Conservation (phyloP, 2,888 invertebrate genomes). For the Didymodactylos carnosus region DNA sequence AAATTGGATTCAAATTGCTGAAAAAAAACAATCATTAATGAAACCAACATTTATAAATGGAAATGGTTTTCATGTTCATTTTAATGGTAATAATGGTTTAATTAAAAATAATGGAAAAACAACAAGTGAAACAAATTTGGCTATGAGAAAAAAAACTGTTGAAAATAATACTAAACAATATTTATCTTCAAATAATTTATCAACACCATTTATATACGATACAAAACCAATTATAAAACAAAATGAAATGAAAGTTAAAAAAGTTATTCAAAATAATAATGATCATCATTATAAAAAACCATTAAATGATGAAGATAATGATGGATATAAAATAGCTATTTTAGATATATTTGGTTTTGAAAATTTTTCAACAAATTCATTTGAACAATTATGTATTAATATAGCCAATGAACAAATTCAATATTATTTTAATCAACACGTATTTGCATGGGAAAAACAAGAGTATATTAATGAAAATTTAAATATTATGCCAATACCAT, state of each 20-base stretch:
- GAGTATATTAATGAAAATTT: slow-evolving; percentile 65
- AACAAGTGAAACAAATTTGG: neutral
- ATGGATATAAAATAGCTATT: slow-evolving; percentile 48
- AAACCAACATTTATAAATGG: too few relatives aligned
- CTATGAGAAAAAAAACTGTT: neutral
- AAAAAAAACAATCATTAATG: neutral
- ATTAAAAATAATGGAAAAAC: too few relatives aligned
- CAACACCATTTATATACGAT: neutral
- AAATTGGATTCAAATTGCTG: neutral
- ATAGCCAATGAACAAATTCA: slow-evolving; percentile 66
- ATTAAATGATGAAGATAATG: slow-evolving; percentile 21
- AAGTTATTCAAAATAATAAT: slow-evolving; percentile 16
- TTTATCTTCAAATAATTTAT: neutral
- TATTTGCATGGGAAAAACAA: slow-evolving; percentile 75
- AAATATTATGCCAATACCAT: slow-evolving; percentile 21
- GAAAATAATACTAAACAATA: neutral
- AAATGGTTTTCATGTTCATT: too few relatives aligned
- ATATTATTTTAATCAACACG: slow-evolving; percentile 70
- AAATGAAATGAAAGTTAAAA: neutral
- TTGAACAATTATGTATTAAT: slow-evolving; percentile 71
- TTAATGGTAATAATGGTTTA: too few relatives aligned
- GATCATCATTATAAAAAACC: slow-evolving; percentile 52
- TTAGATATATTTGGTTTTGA: slow-evolving; percentile 80
- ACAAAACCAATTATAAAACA: neutral
- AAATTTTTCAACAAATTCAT: slow-evolving; percentile 58